A percentile compares a stretch with the other conserved stretches of the same genome.
Evolutionary conservation across 2,797 vertebrate species (phyloP).

Genomic region (Alauda arvensis): DNA sequence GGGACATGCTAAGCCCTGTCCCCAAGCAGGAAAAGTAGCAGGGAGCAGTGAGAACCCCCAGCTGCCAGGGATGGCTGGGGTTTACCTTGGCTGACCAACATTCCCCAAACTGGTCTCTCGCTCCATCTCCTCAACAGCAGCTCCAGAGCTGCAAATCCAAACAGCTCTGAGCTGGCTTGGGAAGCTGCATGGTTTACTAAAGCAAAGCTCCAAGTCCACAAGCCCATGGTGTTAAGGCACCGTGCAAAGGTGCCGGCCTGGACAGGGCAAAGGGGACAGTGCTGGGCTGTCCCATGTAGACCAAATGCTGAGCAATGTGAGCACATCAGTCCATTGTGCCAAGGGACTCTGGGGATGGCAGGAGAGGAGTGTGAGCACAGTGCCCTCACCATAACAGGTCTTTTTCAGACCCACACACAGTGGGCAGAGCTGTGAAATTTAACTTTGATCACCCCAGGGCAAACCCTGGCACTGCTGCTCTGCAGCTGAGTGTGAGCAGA

Average conservation of each 20-base stretch:
- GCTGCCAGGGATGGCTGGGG: fast-evolving
- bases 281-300: fast-evolving
- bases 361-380: not conserved
- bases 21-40: not conserved
- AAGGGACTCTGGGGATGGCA: fast-evolving
- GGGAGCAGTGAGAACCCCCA: not conserved
- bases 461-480: not conserved
- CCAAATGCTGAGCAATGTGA: not conserved
- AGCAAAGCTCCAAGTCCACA: not conserved
- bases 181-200: not conserved
- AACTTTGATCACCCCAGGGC: not conserved
- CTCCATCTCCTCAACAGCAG: not conserved
- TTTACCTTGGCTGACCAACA: not conserved
- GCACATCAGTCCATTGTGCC: fast-evolving
- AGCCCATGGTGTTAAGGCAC: not conserved
- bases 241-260: not conserved
- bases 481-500: fast-evolving
- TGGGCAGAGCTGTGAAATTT: not conserved
- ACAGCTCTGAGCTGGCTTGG: not conserved
- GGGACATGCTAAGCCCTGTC: not conserved
- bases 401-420: not conserved
- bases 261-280: not conserved
- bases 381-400: not conserved
- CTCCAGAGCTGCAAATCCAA: not conserved
- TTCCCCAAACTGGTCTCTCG: not conserved